Evolutionary conservation across 2,113 vertebrate genomes (phyloP), one percentile per base, ranked within the genome.

Genomic region (Salminus brasiliensis): DNA sequence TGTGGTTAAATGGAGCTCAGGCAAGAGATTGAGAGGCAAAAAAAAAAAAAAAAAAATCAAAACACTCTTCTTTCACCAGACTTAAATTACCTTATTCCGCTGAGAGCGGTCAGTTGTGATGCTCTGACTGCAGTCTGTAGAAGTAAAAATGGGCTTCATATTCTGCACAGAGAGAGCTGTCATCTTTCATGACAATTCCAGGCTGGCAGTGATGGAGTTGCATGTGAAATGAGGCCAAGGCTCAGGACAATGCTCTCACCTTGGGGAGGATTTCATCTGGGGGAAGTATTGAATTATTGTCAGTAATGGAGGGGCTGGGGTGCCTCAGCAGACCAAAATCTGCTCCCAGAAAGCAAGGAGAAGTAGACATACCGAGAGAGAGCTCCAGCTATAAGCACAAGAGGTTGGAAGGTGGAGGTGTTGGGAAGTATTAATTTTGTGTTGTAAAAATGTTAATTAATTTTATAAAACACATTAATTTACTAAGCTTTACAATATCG

Each of bases 251-350:
- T 53, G 30, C 62, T 23, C 36, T 81, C 78, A 80, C 67, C 62
- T 87, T 85, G 72, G 67, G 69, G 32, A 57, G 53, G 71, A 82
- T 71, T 80, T 65, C 79, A 71, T 79, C 34, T 66, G 18, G 27
- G 36, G 39, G 72, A 81, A 66, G 77, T 65, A 84, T 82, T 79
- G 47, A 82, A 80, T 77, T 75, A 79, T 82, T 71, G 75, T 73
- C 76, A 76, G 53, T 62, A 76, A 76, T 67, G 53, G 32, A 80
- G 43, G 30, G 45, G 11, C 34, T 32, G 29, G 32, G 62, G 62
- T 21, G 34, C 43, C 49, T 72, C 30, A 29, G 49, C 55, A 65
- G 52, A 76, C 32, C 41, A 65, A 53, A 76, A 66, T 49, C 36
- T 57, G 3, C 62, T 74, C 23, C 59, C 30, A 52, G 21, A 63